These are phyloP conservation scores for Poeciliopsis occidentalis DNA, from an alignment of 2,113 vertebrate species.

Conservation along the genomic window DNA sequence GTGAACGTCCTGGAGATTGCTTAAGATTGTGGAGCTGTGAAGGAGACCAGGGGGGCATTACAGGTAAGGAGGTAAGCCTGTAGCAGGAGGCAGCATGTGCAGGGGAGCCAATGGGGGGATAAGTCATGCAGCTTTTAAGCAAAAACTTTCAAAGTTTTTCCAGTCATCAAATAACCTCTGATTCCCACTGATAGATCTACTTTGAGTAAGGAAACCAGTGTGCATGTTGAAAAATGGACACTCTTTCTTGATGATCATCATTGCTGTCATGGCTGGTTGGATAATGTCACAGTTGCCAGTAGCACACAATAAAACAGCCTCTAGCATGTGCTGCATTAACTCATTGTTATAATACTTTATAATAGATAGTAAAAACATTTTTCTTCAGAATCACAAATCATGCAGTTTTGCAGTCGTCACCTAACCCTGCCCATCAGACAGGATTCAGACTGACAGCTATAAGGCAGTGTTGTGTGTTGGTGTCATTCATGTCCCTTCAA, in stretches of 20 bases:
- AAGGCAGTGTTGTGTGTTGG: no score
- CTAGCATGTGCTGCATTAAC: neutral
- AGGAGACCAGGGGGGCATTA: constrained; percentile 14
- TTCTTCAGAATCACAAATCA: no score
- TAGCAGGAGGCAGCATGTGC: constrained; percentile 27
- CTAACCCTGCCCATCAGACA: no score
- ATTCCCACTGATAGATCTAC: constrained; percentile 53
- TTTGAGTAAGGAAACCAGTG: constrained; percentile 35
- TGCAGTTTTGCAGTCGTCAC: no score
- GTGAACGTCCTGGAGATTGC: constrained; percentile 27
- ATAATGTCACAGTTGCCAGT: constrained; percentile 46
- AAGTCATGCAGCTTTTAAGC: constrained; percentile 16
- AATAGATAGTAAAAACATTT: no score
- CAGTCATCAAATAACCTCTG: constrained; percentile 40
- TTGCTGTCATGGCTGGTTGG: neutral
- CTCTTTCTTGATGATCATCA: constrained; percentile 25
- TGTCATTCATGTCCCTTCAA: no score
- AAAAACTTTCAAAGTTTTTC: constrained; percentile 48
- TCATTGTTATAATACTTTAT: no score
- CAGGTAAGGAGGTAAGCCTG: constrained; percentile 20
- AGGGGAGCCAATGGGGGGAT: neutral
- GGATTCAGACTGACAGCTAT: no score
- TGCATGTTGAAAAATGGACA: constrained; percentile 62
- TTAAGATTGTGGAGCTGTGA: neutral
- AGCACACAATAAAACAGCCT: constrained; percentile 36